phyloP scores from a whole-genome alignment of 2,888 invertebrate genomes.

The Amblyteles armatorius region DNA sequence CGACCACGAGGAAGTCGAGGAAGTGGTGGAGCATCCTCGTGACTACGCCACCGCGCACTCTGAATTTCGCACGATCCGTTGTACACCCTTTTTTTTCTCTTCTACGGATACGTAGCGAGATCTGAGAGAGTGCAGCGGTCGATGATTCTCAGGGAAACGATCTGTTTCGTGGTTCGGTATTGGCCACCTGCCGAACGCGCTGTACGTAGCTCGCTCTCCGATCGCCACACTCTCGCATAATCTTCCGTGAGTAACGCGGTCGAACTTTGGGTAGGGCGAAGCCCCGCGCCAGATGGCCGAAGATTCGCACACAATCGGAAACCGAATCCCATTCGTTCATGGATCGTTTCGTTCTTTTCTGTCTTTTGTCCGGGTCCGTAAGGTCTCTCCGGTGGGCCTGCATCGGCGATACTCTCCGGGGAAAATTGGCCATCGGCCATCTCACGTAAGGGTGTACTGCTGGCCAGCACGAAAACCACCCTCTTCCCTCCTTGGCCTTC shows the following conservation, averaged over 20 bases:
- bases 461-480: slow-evolving; percentile 46
- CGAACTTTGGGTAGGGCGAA: slow-evolving; percentile 30
- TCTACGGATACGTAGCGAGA: background rate
- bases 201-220: slow-evolving; percentile 9
- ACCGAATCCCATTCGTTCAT: slow-evolving; percentile 56
- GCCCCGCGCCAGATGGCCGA: slow-evolving; percentile 61
- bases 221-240: slow-evolving; percentile 12
- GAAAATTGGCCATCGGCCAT: slow-evolving; percentile 63
- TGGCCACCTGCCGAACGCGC: slow-evolving; percentile 67
- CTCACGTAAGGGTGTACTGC: slow-evolving; percentile 49
- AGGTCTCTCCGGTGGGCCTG: slow-evolving; percentile 2
- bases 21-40: slow-evolving; percentile 46
- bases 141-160: slow-evolving; percentile 40
- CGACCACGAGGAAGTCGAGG: slow-evolving; percentile 58
- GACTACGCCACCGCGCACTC: slow-evolving; percentile 5
- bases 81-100: slow-evolving; percentile 7
- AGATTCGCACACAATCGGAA: slow-evolving; percentile 49
- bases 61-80: slow-evolving; percentile 23
- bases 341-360: slow-evolving; percentile 31
- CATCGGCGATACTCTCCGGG: slow-evolving; percentile 15
- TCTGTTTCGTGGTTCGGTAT: slow-evolving; percentile 30
- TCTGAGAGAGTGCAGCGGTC: slow-evolving; percentile 17
- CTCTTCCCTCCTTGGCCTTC: slow-evolving; percentile 53
- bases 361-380: slow-evolving; percentile 15
- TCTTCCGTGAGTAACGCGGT: slow-evolving; percentile 43